Conservation (phyloP, 2,888 invertebrate species). For the Eudasyphora cyanicolor region DNA sequence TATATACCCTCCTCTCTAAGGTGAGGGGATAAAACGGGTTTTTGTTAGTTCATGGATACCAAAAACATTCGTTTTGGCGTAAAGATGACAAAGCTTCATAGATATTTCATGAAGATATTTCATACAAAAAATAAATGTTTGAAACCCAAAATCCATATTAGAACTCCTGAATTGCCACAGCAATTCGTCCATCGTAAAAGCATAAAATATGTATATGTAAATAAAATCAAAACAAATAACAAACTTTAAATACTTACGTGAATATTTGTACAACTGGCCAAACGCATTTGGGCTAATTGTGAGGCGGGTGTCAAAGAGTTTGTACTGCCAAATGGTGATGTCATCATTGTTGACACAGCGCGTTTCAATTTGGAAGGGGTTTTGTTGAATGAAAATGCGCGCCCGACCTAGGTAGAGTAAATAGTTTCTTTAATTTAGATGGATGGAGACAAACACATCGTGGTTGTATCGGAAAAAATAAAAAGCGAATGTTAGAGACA, state of each 20-base stretch:
- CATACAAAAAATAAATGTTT: no score
- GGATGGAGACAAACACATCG: neutral
- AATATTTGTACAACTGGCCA: slow-evolving; percentile 92
- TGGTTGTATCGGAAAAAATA: slow-evolving; percentile 17
- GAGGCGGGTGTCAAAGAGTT: slow-evolving; percentile 91
- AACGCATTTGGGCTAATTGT: slow-evolving; percentile 91
- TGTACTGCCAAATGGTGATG: slow-evolving; percentile 92
- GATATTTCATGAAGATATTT: no score
- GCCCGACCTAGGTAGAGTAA: slow-evolving; percentile 84
- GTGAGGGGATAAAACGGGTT: no score
- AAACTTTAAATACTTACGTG: slow-evolving; percentile 82
- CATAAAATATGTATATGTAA: no score
- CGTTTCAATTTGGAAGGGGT: slow-evolving; percentile 96
- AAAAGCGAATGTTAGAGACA: slow-evolving; percentile 39
- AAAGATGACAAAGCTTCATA: no score
- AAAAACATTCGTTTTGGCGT: no score
- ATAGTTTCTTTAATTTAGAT: slow-evolving; percentile 59
- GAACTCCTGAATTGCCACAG: no score
- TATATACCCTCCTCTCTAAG: no score
- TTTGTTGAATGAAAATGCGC: slow-evolving; percentile 97
- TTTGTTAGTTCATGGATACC: no score
- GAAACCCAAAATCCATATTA: no score
- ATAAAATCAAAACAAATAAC: neutral
- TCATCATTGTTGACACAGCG: slow-evolving; percentile 96
- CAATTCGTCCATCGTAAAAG: no score